Evolutionary conservation across 2,888 invertebrate species (phyloP), one percentile per base, ranked within the genome.

Genomic region (Phymatocera aterrima): DNA sequence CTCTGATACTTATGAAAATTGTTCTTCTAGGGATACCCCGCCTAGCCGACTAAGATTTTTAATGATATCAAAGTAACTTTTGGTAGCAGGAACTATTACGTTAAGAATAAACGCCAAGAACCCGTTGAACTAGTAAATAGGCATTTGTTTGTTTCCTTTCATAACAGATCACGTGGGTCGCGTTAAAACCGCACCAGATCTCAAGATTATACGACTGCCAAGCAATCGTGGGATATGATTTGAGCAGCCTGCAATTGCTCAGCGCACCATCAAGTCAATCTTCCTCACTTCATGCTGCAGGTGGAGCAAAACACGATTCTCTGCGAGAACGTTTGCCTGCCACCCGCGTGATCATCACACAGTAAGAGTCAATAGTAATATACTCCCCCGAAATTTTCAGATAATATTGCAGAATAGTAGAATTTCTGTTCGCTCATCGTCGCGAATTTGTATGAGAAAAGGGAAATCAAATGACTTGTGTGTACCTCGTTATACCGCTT

Each of bases 181-280:
- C 60, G 6, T 28, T 75, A 4, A 75, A 54, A 28, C 28, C 68
- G 12, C 12, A 24, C 18, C 54, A 78, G 21, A 48, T 78, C 40
- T 24, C 37, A 18, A 24, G 70, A 54, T 12, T 78, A 1, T 65
- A 28, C 37, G 46, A 78, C 31, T 78, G 78, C 31, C 40, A 65
- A 24, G 51, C 78, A 70, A 78, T 70, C 54, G 46, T 78, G n/a
- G 78, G 68, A 5, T 78, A 78, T 21, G 78, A 78, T 12, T 54
- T 78, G 40, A 57, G 68, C 48, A 78, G 78, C 43, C 24, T 78
- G n/a, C 37, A 78, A n/a, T 28, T 78, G 24, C 1, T 78, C 5
- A 78, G 48, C 28, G 68, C 78, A 21, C 68, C 78, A 31, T 54
- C 68, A 8, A 43, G n/a, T 40, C 40, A 28, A 18, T 68, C 51